Evolutionary conservation across 2,113 vertebrate species (phyloP).

Genomic region (Crotalus helleri): DNA sequence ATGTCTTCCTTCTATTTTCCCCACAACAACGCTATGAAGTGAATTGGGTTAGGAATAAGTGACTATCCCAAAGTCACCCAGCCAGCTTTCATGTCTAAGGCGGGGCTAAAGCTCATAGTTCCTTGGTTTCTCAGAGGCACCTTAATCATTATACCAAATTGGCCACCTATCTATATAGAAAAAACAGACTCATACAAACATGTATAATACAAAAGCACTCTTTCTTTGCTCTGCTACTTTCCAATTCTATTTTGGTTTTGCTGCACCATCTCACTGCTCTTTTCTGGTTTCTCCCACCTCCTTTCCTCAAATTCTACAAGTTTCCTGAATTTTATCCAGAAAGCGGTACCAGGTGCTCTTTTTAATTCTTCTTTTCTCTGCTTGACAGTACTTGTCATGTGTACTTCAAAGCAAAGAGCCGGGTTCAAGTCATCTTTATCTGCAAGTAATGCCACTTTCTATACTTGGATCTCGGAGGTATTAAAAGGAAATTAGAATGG

Average conservation of each 20-base stretch:
- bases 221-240: neutral
- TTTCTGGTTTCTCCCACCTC: neutral
- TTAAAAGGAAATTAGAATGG: neutral
- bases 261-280: neutral
- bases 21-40: neutral
- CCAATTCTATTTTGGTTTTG: neutral
- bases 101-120: neutral
- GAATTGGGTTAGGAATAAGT: neutral
- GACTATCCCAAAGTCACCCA: neutral
- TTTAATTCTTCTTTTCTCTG: neutral
- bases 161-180: neutral
- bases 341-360: neutral
- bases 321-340: neutral
- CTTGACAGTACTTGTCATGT: neutral
- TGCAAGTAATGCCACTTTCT: neutral
- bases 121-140: neutral
- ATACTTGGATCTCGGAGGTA: neutral
- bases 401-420: neutral
- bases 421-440: neutral
- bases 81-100: neutral
- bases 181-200: neutral
- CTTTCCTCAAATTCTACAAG: neutral
- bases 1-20: neutral
- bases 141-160: neutral
- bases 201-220: neutral